Evolutionary conservation across 2,113 vertebrate species (phyloP), one percentile per base, ranked within the genome.

Genomic region (Oncorhynchus nerka): DNA sequence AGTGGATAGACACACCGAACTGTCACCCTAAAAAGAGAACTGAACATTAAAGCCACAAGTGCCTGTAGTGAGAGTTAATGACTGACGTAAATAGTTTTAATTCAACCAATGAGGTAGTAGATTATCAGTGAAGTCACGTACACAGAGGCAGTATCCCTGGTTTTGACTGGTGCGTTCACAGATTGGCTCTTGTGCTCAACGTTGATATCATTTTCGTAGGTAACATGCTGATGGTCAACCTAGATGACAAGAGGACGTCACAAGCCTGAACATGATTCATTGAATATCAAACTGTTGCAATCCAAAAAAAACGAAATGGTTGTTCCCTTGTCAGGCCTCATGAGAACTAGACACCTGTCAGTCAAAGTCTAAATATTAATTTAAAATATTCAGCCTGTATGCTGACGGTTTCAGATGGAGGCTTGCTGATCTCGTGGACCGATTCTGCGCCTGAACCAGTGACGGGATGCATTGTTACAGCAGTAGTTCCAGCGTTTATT

Each of bases 181-280:
- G 84, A 78, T 6, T 71, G 73, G 2, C 49, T 16, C 15, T 28
- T 24, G 4, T 72, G 64, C 12, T 72, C 73, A 76, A 87, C 80
- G 1, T 71, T 39, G 9, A 94, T 89, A 81, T 92, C 87, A 49
- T 94, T 95, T 71, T 91, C 81, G 79, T 94, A 94, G 0, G 75
- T 83, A 62, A 94, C 77, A 13, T 70, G 71, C 1, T 79, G 71
- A 0, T 73, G 57, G 0, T 57, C 19, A 55, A 93, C 76, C 93
- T 94, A 64, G 3, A 39, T 12, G 5, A 11, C 4, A 4, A 65
- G 24, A 19, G 2, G 51, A 78, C 4, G 19, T 7, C 24, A 28
- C 28, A 26, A 8, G 13, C 39, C 8, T 22, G 20, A 22, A 9
- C 8, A 9, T 39, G 9, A 39, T 39, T 39, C 24, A 22, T 45